These are phyloP conservation scores for Cetoscarus ocellatus DNA, from an alignment of 2,797 vertebrate species.

Conservation along the genomic window DNA sequence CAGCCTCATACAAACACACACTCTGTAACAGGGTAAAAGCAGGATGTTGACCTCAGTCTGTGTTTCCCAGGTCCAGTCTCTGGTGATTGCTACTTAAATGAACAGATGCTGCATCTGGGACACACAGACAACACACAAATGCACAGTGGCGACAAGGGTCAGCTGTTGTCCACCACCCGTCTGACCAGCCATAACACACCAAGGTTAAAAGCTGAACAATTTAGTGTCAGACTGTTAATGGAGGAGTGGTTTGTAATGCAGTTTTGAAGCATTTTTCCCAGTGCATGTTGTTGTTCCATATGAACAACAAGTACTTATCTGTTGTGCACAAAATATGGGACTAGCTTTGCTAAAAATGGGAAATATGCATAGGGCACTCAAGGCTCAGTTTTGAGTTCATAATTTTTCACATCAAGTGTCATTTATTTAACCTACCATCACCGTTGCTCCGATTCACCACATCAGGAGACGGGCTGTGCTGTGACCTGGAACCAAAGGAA, in stretches of 20 bases:
- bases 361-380: too few species aligned
- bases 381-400: too few species aligned
- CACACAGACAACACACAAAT: constrained; percentile 8
- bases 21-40: constrained; percentile 2
- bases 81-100: constrained; percentile 45
- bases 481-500: constrained; percentile 95
- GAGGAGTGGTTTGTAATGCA: constrained; percentile 24
- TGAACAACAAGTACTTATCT: too few species aligned
- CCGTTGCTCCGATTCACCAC: constrained; percentile 91
- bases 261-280: constrained; percentile 12
- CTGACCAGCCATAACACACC: constrained; percentile 42
- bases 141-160: constrained; percentile 36
- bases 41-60: constrained; percentile 60
- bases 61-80: constrained; percentile 50
- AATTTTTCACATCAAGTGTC: neutral
- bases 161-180: constrained; percentile 65
- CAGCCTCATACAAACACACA: constrained; percentile 2
- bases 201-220: constrained; percentile 51
- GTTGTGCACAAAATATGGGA: too few species aligned
- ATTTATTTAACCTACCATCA: constrained; percentile 87
- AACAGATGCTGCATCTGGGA: constrained; percentile 63
- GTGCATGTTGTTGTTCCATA: neutral
- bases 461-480: constrained; percentile 95
- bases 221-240: constrained; percentile 51
- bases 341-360: too few species aligned